Base-by-base conservation (phyloP, 2,888 invertebrate species). In the Cheilosia impressa region DNA sequence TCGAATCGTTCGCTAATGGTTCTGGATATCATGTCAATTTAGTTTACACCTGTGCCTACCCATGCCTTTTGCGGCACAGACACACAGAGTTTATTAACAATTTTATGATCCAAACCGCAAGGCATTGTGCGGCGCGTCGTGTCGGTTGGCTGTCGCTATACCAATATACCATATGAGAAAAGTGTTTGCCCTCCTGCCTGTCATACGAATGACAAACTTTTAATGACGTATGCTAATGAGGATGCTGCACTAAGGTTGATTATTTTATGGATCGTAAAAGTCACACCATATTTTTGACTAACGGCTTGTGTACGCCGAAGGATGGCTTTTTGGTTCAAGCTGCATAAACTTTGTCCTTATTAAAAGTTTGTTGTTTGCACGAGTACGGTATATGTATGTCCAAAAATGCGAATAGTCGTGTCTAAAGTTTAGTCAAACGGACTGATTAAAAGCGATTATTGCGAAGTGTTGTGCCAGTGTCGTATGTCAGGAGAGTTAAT, bases 191-290 rank as follows among this genome's bases (percentile, higher is more conserved):
- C 24, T 13, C 24, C 5, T 45, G 22, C 31, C 10, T 31, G 63
- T 45, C 63, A 34, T 50, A 68, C 4, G 50, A 47, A 65, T 65
- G 69, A 38, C 65, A 84, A 84, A 84, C 75, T 84, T 84, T 84
- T 79, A 84, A 84, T 79, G 68, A 79, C 79, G n/a, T 65, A 75
- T 75, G 75, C 79, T 84, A 79, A 79, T 84, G 83, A 84, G 79
- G 41, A 55, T 72, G 43, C 71, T 78, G 43, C 24, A 50, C 19
- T 66, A 55, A 63, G 68, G 78, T 79, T 75, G 73, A 79, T 73
- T 84, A 79, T 63, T 75, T 75, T 75, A 65, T 69, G 79, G 24
- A 58, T 38, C 58, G 47, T 55, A 65, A 43, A 73, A 19, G 73
- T 53, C 58, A 69, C 63, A 81, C 58, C 69, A 65, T 81, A 71